phyloP scores from a whole-genome alignment of 1,140 invertebrate species.

The Calycopis cecrops region DNA sequence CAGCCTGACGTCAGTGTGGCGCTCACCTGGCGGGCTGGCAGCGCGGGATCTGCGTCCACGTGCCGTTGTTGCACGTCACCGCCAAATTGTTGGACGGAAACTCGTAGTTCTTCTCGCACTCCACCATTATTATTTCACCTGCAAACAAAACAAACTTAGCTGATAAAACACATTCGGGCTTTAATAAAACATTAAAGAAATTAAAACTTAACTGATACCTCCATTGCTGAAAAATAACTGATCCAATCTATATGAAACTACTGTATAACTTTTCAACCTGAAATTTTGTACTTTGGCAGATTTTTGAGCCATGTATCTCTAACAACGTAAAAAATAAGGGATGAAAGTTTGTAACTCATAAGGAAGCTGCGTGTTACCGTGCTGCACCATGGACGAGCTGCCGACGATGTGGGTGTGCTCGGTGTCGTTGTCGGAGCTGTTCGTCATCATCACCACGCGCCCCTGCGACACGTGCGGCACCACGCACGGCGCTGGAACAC shows the following conservation, averaged over 20 bases:
- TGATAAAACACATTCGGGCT: too few species aligned
- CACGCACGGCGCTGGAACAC: conserved; percentile 87
- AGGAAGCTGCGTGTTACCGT: conserved; percentile 74
- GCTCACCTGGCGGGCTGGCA: conserved; percentile 86
- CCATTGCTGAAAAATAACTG: too few species aligned
- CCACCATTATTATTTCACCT: conserved; percentile 87
- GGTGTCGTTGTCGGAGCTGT: conserved; percentile 76
- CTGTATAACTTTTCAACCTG: too few species aligned
- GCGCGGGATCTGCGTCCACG: conserved; percentile 94
- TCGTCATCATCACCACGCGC: conserved; percentile 77
- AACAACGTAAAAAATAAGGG: too few species aligned
- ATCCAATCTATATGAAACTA: too few species aligned
- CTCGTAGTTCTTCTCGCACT: conserved; percentile 92
- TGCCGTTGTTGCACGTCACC: conserved; percentile 94
- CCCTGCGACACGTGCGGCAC: conserved; percentile 93
- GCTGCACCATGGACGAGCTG: conserved; percentile 83
- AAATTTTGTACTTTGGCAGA: too few species aligned
- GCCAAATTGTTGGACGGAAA: conserved; percentile 84
- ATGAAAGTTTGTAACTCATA: too few species aligned
- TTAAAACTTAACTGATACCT: too few species aligned
- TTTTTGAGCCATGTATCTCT: too few species aligned
- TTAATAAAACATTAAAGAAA: too few species aligned
- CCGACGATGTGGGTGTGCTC: conserved; percentile 69
- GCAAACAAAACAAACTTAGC: conserved; percentile 23
- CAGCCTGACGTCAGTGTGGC: not conserved